Percentiles rank a stretch among this genome's conserved stretches.
These are phyloP conservation scores for Eudasyphora cyanicolor DNA, from an alignment of 2,888 invertebrate genomes.

Conservation along the genomic window DNA sequence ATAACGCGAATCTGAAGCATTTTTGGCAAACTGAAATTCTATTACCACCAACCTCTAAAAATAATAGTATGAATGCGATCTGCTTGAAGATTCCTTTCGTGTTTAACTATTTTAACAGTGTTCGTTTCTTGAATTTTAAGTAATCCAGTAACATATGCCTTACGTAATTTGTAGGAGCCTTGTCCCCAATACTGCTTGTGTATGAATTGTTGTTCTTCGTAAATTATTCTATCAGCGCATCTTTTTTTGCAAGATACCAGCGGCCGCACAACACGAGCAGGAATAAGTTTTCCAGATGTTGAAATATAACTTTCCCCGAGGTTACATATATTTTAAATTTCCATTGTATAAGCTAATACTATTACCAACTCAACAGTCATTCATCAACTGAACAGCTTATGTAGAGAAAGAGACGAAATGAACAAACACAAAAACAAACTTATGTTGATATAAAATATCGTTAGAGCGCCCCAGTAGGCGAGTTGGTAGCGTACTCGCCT, in stretches of 20 bases:
- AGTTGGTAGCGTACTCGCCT: too few species aligned
- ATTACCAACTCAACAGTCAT: too few species aligned
- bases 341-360: too few species aligned
- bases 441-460: neutral
- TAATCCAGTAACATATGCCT: too few species aligned
- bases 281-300: slow-evolving; percentile 59
- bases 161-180: slow-evolving; percentile 58
- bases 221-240: slow-evolving; percentile 59
- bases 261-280: slow-evolving; percentile 52
- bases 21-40: slow-evolving; percentile 64
- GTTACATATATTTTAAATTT: slow-evolving; percentile 29
- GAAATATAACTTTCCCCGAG: slow-evolving; percentile 61
- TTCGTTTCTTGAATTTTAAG: slow-evolving; percentile 46
- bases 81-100: neutral
- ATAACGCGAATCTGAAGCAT: slow-evolving; percentile 64
- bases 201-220: slow-evolving; percentile 57
- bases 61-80: slow-evolving; percentile 26
- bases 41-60: slow-evolving; percentile 57
- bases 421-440: neutral
- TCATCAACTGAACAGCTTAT: neutral
- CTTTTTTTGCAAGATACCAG: slow-evolving; percentile 62
- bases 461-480: too few species aligned
- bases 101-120: slow-evolving; percentile 36
- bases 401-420: neutral
- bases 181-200: slow-evolving; percentile 61